Conservation (phyloP, 1,140 invertebrate species). For the Arion vulgaris region DNA sequence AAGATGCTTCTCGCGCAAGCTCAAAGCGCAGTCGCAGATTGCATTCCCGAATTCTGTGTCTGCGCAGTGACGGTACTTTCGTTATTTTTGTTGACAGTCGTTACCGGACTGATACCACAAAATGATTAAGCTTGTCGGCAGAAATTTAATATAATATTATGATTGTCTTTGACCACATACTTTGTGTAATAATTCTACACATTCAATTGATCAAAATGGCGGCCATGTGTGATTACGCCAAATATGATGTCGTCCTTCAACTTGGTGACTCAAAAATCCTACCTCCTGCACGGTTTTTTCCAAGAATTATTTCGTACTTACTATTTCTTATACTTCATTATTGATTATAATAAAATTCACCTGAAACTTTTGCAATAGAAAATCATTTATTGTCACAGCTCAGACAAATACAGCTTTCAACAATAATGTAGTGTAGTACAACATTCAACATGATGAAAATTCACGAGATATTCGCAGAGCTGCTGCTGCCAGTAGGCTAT, state of each 20-base stretch:
- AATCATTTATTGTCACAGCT: too few species aligned
- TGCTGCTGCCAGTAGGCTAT: too few species aligned
- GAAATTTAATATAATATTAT: neutral
- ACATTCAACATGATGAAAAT: too few species aligned
- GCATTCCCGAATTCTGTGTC: slow-evolving; percentile 32
- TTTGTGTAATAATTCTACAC: neutral
- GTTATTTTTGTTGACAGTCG: slow-evolving; percentile 40
- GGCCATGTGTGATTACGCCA: slow-evolving; percentile 6
- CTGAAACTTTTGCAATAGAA: too few species aligned
- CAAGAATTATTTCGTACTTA: too few species aligned
- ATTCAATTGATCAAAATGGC: slow-evolving; percentile 18
- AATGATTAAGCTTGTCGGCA: neutral
- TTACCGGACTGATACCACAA: neutral
- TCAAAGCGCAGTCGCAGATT: slow-evolving; percentile 49
- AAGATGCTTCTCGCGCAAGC: slow-evolving; percentile 45
- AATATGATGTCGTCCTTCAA: neutral
- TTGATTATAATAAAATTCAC: too few species aligned
- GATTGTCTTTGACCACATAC: neutral
- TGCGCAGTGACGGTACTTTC: slow-evolving; percentile 43
- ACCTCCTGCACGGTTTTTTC: neutral
- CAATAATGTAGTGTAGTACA: too few species aligned
- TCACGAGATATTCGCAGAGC: too few species aligned
- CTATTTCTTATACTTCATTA: too few species aligned
- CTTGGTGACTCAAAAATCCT: neutral
- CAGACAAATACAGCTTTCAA: too few species aligned